Evolutionary conservation across 1,140 invertebrate genomes (phyloP), one percentile per base, ranked within the genome.

Genomic region (Drosophila sproati): DNA sequence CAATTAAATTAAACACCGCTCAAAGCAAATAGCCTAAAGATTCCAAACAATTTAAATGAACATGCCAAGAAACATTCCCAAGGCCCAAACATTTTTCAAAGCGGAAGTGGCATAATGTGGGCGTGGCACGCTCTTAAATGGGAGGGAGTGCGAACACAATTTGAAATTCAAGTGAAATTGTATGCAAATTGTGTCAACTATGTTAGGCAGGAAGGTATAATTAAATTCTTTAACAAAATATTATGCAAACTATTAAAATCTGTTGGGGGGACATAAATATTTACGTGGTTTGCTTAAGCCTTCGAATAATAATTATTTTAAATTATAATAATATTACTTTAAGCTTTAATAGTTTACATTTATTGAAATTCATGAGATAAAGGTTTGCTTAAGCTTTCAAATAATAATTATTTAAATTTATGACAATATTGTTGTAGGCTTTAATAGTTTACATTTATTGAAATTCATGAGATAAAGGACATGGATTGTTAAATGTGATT

Each of bases 171-270:
- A 55, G 20, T 20, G 34, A 81, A 81, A 78, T 82, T 86, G 10
- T 87, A 85, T 85, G 82, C 82, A 85, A 85, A 85, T 85, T 85
- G 57, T 76, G 59, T 20, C 20, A 86, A 78, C 70, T 78, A 78
- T 81, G 74, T 77, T 74, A 83, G 67, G 20, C 60, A n/a, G 48
- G 76, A 37, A 50, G 56, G 54, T 60, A 75, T 85, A 85, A 85
- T 85, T 86, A 81, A 85, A 86, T 81, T 86, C 60, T 68, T 66
- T 61, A 77, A 62, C 34, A 61, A 52, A 77, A 86, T 56, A 81
- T 86, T 81, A 83, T 83, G 81, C 64, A 85, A 83, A 82, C 77
- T 68, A 41, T 41, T 10, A 41, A 20, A 20, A 20, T 20, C 20
- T 20, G 20, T 20, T 0, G 20, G 20, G 20, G 20, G 20, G 20